Conservation (phyloP, 2,113 vertebrate species). For the Grammomys surdaster region DNA sequence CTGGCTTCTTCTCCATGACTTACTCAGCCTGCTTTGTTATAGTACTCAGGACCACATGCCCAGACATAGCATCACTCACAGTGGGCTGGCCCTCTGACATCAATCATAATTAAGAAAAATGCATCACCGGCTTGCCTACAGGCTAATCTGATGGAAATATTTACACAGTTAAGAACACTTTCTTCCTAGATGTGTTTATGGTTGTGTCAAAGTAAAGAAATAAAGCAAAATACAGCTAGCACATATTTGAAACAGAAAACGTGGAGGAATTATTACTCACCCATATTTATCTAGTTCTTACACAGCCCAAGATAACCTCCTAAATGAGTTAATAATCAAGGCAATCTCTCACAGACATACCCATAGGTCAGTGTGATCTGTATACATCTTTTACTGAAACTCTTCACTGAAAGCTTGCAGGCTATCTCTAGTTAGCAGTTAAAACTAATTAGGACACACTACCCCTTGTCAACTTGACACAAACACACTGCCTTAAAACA, state of each 20-base stretch:
- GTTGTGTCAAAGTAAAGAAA: not conserved
- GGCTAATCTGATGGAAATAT: not conserved
- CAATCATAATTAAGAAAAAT: not conserved
- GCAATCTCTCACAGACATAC: not conserved
- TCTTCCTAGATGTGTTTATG: not conserved
- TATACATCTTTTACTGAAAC: not conserved
- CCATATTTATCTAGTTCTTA: not conserved
- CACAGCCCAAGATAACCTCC: too few species aligned
- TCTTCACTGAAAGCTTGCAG: too few species aligned
- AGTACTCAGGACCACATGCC: not conserved
- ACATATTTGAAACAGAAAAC: not conserved
- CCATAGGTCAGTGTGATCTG: not conserved
- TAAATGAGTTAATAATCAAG: not conserved
- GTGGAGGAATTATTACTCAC: not conserved
- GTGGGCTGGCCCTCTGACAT: not conserved
- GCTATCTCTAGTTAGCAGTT: not conserved
- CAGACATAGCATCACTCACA: not conserved
- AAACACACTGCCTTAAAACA: not conserved
- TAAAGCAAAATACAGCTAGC: not conserved
- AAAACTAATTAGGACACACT: not conserved
- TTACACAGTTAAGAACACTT: not conserved
- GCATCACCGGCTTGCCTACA: not conserved
- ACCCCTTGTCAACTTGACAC: not conserved
- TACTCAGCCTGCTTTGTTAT: not conserved
- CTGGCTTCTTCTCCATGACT: not conserved